phyloP scores from a whole-genome alignment of 2,888 invertebrate genomes.

The Lottia scabra region DNA sequence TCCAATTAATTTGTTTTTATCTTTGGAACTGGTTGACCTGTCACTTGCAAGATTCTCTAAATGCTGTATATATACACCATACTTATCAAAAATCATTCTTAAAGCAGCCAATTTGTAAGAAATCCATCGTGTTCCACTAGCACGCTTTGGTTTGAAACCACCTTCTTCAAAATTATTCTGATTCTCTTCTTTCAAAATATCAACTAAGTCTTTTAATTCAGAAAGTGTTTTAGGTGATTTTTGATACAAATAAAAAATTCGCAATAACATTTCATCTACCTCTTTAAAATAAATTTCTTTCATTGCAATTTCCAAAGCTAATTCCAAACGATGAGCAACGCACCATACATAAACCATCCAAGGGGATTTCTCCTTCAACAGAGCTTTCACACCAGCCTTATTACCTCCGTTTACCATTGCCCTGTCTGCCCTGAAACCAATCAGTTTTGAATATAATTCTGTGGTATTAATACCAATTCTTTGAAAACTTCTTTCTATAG shows the following conservation, averaged over 20 bases:
- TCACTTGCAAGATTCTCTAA: slow-evolving; percentile 9
- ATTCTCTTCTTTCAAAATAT: background rate
- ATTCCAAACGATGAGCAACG: slow-evolving; percentile 16
- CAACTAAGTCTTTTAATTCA: slow-evolving; percentile 5
- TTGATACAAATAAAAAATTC: slow-evolving; percentile 11
- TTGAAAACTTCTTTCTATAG: background rate
- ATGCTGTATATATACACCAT: slow-evolving; percentile 15
- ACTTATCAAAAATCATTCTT: slow-evolving; percentile 9
- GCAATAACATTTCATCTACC: slow-evolving; percentile 9
- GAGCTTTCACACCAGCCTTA: background rate
- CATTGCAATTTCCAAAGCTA: slow-evolving; percentile 8
- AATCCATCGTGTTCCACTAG: slow-evolving; percentile 16
- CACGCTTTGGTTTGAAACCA: slow-evolving; percentile 4
- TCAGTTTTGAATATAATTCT: background rate
- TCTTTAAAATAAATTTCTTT: slow-evolving; percentile 6
- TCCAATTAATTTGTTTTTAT: background rate
- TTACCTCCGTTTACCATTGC: background rate
- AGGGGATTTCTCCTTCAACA: background rate
- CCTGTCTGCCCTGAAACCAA: background rate
- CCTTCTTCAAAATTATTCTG: background rate
- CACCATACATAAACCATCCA: slow-evolving; percentile 14
- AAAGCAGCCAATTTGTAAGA: slow-evolving; percentile 10
- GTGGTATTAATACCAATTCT: background rate
- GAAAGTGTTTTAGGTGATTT: background rate
- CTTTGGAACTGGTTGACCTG: background rate